These are phyloP conservation scores for Eristalis pertinax DNA, from an alignment of 2,888 invertebrate species.

Conservation along the genomic window DNA sequence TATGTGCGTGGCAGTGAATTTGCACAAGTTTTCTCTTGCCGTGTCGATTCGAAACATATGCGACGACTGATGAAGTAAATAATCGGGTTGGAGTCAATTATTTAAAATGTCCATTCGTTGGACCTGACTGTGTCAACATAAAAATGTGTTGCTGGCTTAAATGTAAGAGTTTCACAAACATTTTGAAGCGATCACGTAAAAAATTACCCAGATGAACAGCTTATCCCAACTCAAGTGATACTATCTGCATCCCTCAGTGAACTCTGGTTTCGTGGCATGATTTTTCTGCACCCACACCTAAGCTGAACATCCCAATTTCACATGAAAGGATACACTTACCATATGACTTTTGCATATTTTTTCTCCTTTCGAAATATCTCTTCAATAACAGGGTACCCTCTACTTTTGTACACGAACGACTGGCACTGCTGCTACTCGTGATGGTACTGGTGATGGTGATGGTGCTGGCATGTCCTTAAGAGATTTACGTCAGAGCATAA, in stretches of 20 bases:
- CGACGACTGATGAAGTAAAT: neutral
- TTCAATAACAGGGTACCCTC: neutral
- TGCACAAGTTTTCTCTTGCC: no score
- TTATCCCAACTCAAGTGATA: slow-evolving; percentile 10
- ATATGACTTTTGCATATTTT: neutral
- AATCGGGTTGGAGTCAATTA: neutral
- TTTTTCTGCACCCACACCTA: slow-evolving; percentile 16
- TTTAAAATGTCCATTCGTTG: no score
- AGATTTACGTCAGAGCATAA: slow-evolving; percentile 43
- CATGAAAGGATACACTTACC: slow-evolving; percentile 6
- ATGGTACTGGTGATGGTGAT: neutral
- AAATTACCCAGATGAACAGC: slow-evolving; percentile 35
- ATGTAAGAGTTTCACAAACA: neutral
- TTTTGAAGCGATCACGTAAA: slow-evolving; percentile 42
- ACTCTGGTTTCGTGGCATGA: slow-evolving; percentile 14
- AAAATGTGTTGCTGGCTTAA: no score
- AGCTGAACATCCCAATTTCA: no score
- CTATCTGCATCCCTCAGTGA: slow-evolving; percentile 14
- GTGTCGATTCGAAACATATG: no score
- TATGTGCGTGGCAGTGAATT: no score
- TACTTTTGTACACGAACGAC: neutral
- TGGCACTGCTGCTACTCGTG: neutral
- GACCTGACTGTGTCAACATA: no score
- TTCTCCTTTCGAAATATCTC: neutral
- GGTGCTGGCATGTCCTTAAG: slow-evolving; percentile 29